A percentile compares a stretch with the other conserved stretches of the same genome.
These are phyloP conservation scores for Cyclopterus lumpus DNA, from an alignment of 2,797 vertebrate species.

Conservation along the genomic window DNA sequence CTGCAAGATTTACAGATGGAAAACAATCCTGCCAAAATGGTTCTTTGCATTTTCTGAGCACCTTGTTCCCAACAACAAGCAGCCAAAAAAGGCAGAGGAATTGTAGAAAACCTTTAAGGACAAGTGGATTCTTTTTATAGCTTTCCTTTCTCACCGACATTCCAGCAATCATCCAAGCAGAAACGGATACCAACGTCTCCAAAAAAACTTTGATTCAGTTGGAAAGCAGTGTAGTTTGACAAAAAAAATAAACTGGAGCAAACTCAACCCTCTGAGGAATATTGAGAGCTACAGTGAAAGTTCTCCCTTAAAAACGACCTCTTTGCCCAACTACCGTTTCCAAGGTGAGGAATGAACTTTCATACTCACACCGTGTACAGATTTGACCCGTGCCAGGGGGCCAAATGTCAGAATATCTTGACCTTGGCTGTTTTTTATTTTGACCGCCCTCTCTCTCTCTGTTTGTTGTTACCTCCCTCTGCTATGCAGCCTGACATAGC, in stretches of 20 bases:
- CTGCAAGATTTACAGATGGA: neutral
- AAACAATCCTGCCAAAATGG: neutral
- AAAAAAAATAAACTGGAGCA: neutral
- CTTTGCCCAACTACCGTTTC: neutral
- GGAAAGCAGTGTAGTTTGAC: neutral
- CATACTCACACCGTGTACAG: neutral
- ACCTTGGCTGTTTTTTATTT: neutral
- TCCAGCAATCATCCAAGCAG: slow-evolving; percentile 4
- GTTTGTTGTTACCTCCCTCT: neutral
- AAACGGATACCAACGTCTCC: slow-evolving; percentile 4
- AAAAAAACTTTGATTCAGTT: neutral
- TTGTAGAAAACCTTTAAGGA: neutral
- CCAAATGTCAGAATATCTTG: neutral
- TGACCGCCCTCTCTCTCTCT: neutral
- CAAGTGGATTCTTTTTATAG: neutral
- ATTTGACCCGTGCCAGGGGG: neutral
- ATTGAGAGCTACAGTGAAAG: neutral
- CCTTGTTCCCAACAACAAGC: neutral
- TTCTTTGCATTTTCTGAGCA: neutral
- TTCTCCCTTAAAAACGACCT: neutral
- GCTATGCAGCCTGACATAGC: neutral
- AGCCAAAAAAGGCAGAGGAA: neutral
- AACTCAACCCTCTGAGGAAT: neutral
- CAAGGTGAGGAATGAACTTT: neutral
- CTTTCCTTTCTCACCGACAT: slow-evolving; percentile 9